A percentile compares a stretch with the other conserved stretches of the same genome.
These are phyloP conservation scores for Cremastinae sp. DNA, from an alignment of 2,888 invertebrate species.

Conservation along the genomic window DNA sequence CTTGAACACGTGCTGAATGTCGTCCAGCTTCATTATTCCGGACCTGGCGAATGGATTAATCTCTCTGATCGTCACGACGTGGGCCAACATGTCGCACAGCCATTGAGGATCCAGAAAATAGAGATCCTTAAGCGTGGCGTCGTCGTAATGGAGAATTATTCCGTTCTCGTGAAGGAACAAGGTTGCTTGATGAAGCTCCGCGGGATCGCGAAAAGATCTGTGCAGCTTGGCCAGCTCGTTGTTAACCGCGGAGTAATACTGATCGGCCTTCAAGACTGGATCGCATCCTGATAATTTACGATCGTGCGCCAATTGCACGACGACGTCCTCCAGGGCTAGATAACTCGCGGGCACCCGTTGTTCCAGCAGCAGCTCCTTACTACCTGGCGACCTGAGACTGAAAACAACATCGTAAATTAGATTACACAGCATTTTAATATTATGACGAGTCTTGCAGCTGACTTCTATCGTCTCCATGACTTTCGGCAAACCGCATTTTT, in stretches of 20 bases:
- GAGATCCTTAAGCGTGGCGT: slow-evolving; percentile 95
- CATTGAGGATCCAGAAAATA: slow-evolving; percentile 99
- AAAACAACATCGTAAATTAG: slow-evolving; percentile 96
- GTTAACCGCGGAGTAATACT: slow-evolving; percentile 82
- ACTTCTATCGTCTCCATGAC: slow-evolving; percentile 97
- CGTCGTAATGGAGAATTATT: slow-evolving; percentile 96
- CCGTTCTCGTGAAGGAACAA: slow-evolving; percentile 99
- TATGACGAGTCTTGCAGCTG: slow-evolving; percentile 92
- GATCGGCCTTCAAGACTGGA: slow-evolving; percentile 92
- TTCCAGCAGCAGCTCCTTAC: slow-evolving; percentile 93
- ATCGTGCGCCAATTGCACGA: slow-evolving; percentile 90
- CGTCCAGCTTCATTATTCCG: slow-evolving; percentile 96
- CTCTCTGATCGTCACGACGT: slow-evolving; percentile 97
- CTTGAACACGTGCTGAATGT: slow-evolving; percentile 95
- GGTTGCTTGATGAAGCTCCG: slow-evolving; percentile 97
- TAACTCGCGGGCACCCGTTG: slow-evolving; percentile 98
- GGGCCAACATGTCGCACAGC: slow-evolving; percentile 98
- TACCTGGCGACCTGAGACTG: slow-evolving; percentile 93
- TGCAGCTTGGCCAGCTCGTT: slow-evolving; percentile 85
- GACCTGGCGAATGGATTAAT: slow-evolving; percentile 96
- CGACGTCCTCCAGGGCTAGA: slow-evolving; percentile 95
- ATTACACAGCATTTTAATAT: slow-evolving; percentile 93
- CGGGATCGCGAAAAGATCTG: slow-evolving; percentile 91
- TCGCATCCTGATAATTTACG: slow-evolving; percentile 86
- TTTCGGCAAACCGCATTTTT: slow-evolving; percentile 96